These are phyloP conservation scores for Augochlora pura DNA, from an alignment of 1,140 invertebrate species.

Conservation along the genomic window DNA sequence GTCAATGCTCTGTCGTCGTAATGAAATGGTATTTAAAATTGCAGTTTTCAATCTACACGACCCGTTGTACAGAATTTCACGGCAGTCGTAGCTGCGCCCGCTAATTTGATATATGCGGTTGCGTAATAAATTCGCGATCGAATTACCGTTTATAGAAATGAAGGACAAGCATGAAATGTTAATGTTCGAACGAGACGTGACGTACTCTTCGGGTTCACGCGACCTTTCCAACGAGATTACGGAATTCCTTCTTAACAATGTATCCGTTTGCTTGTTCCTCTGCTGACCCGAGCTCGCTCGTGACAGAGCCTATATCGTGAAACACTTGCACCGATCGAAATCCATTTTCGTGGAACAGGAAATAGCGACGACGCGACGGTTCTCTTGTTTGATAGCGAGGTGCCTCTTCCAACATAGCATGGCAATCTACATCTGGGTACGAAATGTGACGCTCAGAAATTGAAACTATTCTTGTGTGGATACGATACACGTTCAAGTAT, in stretches of 20 bases:
- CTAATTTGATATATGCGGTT: neutral
- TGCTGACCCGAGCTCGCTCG: neutral
- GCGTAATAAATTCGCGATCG: neutral
- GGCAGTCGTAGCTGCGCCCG: too few relatives aligned
- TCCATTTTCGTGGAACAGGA: conserved; percentile 12
- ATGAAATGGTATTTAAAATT: too few relatives aligned
- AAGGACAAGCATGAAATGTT: neutral
- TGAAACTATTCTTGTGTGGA: neutral
- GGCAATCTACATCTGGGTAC: neutral
- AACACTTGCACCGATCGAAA: conserved; percentile 13
- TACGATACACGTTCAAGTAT: too few relatives aligned
- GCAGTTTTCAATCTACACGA: too few relatives aligned
- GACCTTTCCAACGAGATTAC: conserved; percentile 2
- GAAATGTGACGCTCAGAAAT: neutral
- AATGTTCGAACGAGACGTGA: neutral
- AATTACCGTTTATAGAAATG: neutral
- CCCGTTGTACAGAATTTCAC: too few relatives aligned
- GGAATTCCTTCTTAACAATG: conserved; percentile 24
- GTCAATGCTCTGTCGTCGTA: too few relatives aligned
- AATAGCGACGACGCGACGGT: too few relatives aligned
- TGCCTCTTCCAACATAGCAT: neutral
- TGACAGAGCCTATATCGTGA: neutral
- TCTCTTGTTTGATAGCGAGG: neutral
- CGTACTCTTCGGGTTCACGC: neutral
- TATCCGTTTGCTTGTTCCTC: neutral